phyloP scores from a whole-genome alignment of 30 jellyfish, hydroid and myxozoan genomes.

The Hydractinia echinata region DNA sequence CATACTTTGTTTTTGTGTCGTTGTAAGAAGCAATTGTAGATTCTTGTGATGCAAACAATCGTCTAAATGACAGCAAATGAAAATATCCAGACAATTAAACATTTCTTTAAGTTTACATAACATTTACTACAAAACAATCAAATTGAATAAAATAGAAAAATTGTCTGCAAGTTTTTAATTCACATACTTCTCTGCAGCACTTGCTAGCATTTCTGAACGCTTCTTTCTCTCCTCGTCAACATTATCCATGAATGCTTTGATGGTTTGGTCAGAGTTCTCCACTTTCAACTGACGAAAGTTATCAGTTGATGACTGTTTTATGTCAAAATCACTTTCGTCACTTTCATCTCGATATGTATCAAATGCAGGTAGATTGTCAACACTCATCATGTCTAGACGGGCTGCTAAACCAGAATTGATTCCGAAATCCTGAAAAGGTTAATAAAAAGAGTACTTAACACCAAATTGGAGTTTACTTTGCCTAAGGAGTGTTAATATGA shows the following conservation, averaged over 20 bases:
- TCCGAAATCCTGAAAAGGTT: slow-evolving; percentile 74
- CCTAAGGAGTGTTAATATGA: too few species aligned
- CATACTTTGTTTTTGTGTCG: too few species aligned
- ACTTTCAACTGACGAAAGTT: not conserved
- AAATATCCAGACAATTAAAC: too few species aligned
- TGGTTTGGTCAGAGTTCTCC: not conserved
- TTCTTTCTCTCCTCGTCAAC: slow-evolving; percentile 10
- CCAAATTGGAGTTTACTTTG: not conserved
- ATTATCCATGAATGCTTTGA: not conserved
- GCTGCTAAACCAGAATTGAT: slow-evolving; percentile 87
- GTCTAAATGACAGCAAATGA: too few species aligned
- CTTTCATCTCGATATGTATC: slow-evolving; percentile 9
- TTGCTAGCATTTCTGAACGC: not conserved
- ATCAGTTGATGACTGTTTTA: slow-evolving; percentile 2
- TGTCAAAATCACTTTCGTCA: slow-evolving; percentile 30
- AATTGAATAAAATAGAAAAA: too few species aligned
- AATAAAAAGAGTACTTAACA: not conserved
- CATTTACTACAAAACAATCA: too few species aligned
- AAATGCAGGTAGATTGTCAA: slow-evolving; percentile 49
- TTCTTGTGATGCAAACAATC: too few species aligned
- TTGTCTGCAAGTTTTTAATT: not conserved
- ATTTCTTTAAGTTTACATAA: too few species aligned
- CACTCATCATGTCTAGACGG: slow-evolving; percentile 86
- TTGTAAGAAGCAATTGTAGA: too few species aligned
- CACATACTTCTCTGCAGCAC: slow-evolving; percentile 24